Conservation (phyloP, 2,113 vertebrate genomes). For the Pseudolaguvia tuberculata region DNA sequence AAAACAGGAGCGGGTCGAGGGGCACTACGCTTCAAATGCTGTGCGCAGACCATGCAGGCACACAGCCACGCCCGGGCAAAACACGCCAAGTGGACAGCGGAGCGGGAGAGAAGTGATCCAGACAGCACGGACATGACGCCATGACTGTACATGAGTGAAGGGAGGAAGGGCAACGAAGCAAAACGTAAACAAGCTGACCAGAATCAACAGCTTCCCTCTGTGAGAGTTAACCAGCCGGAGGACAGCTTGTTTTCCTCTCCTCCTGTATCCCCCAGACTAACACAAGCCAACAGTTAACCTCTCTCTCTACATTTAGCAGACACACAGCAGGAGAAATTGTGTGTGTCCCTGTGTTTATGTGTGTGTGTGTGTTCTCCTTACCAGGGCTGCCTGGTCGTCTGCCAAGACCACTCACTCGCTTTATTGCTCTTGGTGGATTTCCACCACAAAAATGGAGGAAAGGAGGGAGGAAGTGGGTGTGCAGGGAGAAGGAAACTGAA, state of each 20-base stretch:
- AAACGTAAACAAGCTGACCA: slow-evolving; percentile 44
- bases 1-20: slow-evolving; percentile 31
- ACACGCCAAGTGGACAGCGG: slow-evolving; percentile 32
- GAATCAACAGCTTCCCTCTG: slow-evolving; percentile 27
- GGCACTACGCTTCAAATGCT: slow-evolving; percentile 44
- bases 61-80: slow-evolving; percentile 9
- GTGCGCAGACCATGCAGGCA: slow-evolving; percentile 29
- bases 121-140: slow-evolving; percentile 31
- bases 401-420: slow-evolving; percentile 53
- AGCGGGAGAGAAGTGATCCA: slow-evolving; percentile 31
- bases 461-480: slow-evolving; percentile 50
- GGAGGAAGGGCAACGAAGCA: slow-evolving; percentile 1
- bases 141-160: slow-evolving; percentile 24
- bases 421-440: slow-evolving; percentile 67
- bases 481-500: slow-evolving; percentile 42
- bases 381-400: slow-evolving; percentile 18
- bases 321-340: slow-evolving; percentile 57
- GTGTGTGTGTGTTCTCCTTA: slow-evolving; percentile 22
- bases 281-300: slow-evolving; percentile 60
- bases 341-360: slow-evolving; percentile 12
- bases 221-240: slow-evolving; percentile 50
- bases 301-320: slow-evolving; percentile 69
- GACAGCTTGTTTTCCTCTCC: slow-evolving; percentile 42
- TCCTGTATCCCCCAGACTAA: slow-evolving; percentile 35
- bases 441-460: slow-evolving; percentile 26